Percentiles rank a stretch among this genome's conserved stretches.
These are phyloP conservation scores for Criorhina ranunculi DNA, from an alignment of 2,888 invertebrate genomes.

Conservation along the genomic window DNA sequence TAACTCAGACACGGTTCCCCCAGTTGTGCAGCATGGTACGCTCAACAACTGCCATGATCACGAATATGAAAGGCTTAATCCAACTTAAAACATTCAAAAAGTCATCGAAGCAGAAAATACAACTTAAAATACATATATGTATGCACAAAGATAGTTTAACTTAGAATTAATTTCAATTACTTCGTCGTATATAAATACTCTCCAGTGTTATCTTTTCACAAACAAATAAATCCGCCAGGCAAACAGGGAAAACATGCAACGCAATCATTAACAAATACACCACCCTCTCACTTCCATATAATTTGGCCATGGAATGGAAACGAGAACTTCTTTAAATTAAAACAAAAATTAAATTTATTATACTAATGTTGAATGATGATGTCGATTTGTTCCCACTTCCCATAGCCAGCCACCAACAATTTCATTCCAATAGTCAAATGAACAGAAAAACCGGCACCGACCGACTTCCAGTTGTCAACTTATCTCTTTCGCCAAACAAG, in stretches of 20 bases:
- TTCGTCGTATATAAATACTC: conserved; percentile 17
- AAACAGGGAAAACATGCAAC: conserved; percentile 6
- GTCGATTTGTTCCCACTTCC: conserved; percentile 2
- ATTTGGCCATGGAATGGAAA: conserved; percentile 4
- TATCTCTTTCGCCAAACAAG: neutral
- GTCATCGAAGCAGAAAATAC: too few relatives aligned
- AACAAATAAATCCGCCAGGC: conserved; percentile 6
- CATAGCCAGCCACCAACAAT: neutral
- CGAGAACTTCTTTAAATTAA: neutral
- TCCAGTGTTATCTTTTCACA: conserved; percentile 30
- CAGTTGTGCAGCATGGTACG: too few relatives aligned
- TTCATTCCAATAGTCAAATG: conserved; percentile 16
- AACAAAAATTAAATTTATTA: neutral
- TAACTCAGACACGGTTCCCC: too few relatives aligned
- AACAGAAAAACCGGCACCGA: conserved; percentile 11
- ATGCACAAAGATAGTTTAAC: too few relatives aligned
- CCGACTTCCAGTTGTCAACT: conserved; percentile 58
- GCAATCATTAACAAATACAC: conserved; percentile 20
- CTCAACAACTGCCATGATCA: too few relatives aligned
- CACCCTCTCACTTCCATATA: neutral
- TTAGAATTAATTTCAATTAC: conserved; percentile 17
- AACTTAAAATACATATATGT: too few relatives aligned
- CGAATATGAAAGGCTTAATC: too few relatives aligned
- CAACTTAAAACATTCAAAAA: too few relatives aligned
- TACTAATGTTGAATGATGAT: conserved; percentile 16